Percentiles rank a stretch among this genome's conserved stretches.
Evolutionary conservation across 2,113 vertebrate genomes (phyloP).

Genomic region (Carettochelys insculpta): DNA sequence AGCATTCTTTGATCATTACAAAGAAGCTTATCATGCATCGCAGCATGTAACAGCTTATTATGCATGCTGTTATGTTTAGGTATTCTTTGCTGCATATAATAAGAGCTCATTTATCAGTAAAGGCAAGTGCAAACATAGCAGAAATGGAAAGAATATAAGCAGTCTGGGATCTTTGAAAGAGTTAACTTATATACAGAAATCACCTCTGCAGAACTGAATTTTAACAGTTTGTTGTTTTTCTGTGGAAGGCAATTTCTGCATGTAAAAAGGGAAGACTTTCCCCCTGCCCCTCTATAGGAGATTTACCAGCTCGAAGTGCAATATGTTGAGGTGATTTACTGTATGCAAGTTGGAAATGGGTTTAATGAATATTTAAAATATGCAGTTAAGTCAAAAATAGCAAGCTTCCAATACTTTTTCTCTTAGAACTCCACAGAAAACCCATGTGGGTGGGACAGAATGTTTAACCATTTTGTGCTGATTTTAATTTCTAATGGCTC

Average conservation of each 20-base stretch:
- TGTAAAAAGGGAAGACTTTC: not conserved
- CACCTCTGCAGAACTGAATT: not conserved
- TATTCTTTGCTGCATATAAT: not conserved
- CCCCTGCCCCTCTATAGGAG: not conserved
- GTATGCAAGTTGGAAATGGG: not conserved
- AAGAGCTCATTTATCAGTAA: not conserved
- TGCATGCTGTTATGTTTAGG: rapidly evolving
- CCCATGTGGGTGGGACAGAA: not conserved
- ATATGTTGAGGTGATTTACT: not conserved
- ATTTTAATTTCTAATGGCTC: not conserved
- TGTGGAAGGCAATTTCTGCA: not conserved
- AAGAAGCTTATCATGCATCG: not conserved
- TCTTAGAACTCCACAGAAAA: not conserved
- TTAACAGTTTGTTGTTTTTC: not conserved
- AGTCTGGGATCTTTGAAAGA: rapidly evolving
- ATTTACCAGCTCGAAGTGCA: not conserved
- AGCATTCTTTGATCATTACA: not conserved
- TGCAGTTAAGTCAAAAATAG: not conserved
- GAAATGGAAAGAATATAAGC: not conserved
- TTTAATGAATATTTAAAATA: constrained; percentile 23
- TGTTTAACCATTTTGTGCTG: not conserved
- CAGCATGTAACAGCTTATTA: not conserved
- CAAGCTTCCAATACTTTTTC: not conserved
- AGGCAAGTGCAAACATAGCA: not conserved
- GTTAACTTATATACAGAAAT: not conserved